A percentile compares a stretch with the other conserved stretches of the same genome.
Evolutionary conservation across 2,113 vertebrate species (phyloP).

Genomic region (Poeciliopsis prolifica): DNA sequence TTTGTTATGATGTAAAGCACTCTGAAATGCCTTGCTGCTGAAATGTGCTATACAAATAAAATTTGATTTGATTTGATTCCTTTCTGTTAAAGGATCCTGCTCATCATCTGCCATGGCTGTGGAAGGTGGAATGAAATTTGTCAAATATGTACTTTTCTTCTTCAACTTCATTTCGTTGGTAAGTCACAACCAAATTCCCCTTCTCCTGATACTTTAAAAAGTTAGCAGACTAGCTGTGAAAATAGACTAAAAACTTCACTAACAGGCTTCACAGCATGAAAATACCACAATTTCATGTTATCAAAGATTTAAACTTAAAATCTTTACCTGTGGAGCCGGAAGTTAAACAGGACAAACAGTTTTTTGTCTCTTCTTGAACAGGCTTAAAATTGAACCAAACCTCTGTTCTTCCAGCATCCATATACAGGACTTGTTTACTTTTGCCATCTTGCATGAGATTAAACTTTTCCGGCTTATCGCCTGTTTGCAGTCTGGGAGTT

Average conservation of each 20-base stretch:
- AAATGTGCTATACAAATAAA: too few species aligned
- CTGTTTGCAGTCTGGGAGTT: not conserved
- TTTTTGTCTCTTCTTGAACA: not conserved
- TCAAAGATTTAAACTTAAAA: too few species aligned
- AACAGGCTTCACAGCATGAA: not conserved
- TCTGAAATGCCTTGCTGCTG: too few species aligned
- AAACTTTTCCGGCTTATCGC: conserved; percentile 7
- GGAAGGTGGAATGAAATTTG: conserved; percentile 85
- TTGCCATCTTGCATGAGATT: not conserved
- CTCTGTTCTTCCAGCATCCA: not conserved
- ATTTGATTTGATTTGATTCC: too few species aligned
- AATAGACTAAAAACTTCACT: not conserved
- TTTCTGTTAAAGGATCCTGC: conserved; percentile 27
- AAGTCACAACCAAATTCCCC: conserved; percentile 62
- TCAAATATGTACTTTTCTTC: conserved; percentile 86
- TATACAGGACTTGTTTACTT: not conserved
- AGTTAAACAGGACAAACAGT: not conserved
- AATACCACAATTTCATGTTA: too few species aligned
- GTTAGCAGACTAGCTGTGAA: not conserved
- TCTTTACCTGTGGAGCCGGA: too few species aligned
- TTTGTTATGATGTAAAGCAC: too few species aligned
- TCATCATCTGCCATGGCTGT: conserved; percentile 79
- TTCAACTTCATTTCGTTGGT: conserved; percentile 91
- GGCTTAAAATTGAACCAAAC: not conserved
- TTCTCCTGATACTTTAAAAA: not conserved